phyloP scores from a whole-genome alignment of 1,140 invertebrate genomes.

The Zaprionus lachaisei region DNA sequence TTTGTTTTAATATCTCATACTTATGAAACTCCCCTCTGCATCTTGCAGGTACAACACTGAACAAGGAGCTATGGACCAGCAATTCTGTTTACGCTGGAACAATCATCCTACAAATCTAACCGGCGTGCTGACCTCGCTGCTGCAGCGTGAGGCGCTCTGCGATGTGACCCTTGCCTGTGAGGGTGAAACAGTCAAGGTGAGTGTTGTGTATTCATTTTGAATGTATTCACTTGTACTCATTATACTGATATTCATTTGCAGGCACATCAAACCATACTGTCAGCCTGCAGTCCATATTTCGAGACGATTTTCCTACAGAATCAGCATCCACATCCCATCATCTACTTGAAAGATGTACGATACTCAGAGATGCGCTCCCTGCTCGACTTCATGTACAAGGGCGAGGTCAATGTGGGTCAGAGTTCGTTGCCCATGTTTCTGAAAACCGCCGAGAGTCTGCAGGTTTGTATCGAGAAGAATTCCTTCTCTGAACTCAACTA shows the following conservation, averaged over 20 bases:
- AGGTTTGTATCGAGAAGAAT: conserved; percentile 86
- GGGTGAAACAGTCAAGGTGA: conserved; percentile 93
- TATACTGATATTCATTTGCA: conserved; percentile 43
- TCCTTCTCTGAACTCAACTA: neutral
- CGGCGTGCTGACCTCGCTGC: conserved; percentile 93
- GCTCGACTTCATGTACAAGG: conserved; percentile 96
- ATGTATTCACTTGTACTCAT: neutral
- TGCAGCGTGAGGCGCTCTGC: conserved; percentile 94
- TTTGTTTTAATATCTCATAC: neutral
- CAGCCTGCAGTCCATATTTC: conserved; percentile 97
- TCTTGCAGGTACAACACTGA: conserved; percentile 83
- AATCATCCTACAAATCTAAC: conserved; percentile 96
- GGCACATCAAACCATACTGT: conserved; percentile 96
- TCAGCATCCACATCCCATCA: conserved; percentile 95
- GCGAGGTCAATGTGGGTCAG: conserved; percentile 95
- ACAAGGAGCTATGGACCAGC: conserved; percentile 92
- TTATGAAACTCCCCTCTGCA: neutral
- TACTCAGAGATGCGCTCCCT: conserved; percentile 94
- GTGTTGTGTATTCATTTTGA: neutral
- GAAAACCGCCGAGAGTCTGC: conserved; percentile 95
- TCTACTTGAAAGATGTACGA: conserved; percentile 95
- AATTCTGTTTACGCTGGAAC: conserved; percentile 97
- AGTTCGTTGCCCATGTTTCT: conserved; percentile 94
- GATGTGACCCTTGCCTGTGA: conserved; percentile 97
- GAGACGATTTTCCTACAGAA: conserved; percentile 96